These are phyloP conservation scores for Cephonodes hylas DNA, from an alignment of 2,888 invertebrate species.

Conservation along the genomic window DNA sequence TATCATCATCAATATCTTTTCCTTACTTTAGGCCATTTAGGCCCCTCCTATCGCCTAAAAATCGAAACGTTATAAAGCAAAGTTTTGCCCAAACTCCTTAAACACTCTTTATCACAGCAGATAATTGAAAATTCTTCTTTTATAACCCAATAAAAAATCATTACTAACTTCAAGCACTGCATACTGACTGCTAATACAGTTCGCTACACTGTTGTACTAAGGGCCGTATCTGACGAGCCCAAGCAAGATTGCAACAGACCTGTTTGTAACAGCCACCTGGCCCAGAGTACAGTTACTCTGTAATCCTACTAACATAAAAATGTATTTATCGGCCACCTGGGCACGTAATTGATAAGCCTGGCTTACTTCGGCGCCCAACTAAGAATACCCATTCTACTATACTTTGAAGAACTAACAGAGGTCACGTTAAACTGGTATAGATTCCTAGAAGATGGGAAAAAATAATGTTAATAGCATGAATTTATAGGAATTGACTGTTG, in stretches of 20 bases:
- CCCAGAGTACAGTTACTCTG: slow-evolving; percentile 57
- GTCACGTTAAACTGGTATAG: not conserved
- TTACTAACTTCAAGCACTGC: too few relatives aligned
- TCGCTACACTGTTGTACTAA: not conserved
- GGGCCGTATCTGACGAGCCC: not conserved
- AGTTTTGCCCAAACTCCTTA: too few relatives aligned
- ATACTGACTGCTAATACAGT: not conserved
- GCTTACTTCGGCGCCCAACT: not conserved
- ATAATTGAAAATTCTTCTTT: too few relatives aligned
- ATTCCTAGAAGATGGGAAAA: not conserved
- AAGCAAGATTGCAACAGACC: slow-evolving; percentile 20
- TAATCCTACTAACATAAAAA: slow-evolving; percentile 74
- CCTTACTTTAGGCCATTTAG: too few relatives aligned
- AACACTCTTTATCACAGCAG: too few relatives aligned
- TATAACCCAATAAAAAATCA: too few relatives aligned
- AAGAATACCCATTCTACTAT: too few relatives aligned
- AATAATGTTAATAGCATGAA: not conserved
- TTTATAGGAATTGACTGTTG: not conserved
- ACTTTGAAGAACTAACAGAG: not conserved
- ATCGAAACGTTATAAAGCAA: too few relatives aligned
- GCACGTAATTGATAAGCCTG: not conserved
- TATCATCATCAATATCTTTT: too few relatives aligned
- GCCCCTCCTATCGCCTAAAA: too few relatives aligned
- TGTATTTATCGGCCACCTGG: slow-evolving; percentile 50
- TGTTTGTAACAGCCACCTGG: slow-evolving; percentile 42